Evolutionary conservation across 2,113 vertebrate genomes (phyloP), one percentile per base, ranked within the genome.

Genomic region (Riparia riparia): DNA sequence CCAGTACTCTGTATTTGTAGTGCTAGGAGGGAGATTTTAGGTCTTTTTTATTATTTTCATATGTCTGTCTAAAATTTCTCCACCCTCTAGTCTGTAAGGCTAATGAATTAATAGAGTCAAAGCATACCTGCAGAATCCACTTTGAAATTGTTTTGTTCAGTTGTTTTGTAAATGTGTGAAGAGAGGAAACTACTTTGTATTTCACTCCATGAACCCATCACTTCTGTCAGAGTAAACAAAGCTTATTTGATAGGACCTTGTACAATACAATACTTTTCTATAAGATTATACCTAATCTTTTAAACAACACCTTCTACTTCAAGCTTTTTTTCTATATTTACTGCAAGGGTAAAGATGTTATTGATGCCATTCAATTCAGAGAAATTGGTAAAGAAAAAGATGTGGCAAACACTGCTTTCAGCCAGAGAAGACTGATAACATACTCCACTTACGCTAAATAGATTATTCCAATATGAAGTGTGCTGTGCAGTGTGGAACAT

Each of bases 181-280:
- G 56, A 92, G n/a, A 64, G 9, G 10, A 68, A 14, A 42, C 12
- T 51, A 2, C 5, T 72, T 57, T 26, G 1, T 86, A 22, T 87
- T 95, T 64, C 25, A 10, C 2, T 12, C 19, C 2, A 4, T 71
- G 45, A 80, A 53, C 7, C 1, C 1, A 1, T 56, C 1, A 26
- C 68, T 82, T 72, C 44, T 65, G 26, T 34, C 19, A 25, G n/a
- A 77, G 8, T 58, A 90, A 90, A 42, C 5, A 65, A 80, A 57
- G 3, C 53, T 78, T 61, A 31, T 65, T 86, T 83, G 17, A 14
- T 63, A 63, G 44, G 68, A 58, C 12, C 10, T 77, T 20, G 8
- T 73, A 41, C 25, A 77, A 2, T 32, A 64, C 65, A 57, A 90
- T 81, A 19, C 57, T 90, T 83, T 10, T 73, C 34, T 11, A 0